A percentile compares a stretch with the other conserved stretches of the same genome.
These are phyloP conservation scores for Hylyphantes graminicola DNA, from an alignment of 1,140 invertebrate genomes.

Conservation along the genomic window DNA sequence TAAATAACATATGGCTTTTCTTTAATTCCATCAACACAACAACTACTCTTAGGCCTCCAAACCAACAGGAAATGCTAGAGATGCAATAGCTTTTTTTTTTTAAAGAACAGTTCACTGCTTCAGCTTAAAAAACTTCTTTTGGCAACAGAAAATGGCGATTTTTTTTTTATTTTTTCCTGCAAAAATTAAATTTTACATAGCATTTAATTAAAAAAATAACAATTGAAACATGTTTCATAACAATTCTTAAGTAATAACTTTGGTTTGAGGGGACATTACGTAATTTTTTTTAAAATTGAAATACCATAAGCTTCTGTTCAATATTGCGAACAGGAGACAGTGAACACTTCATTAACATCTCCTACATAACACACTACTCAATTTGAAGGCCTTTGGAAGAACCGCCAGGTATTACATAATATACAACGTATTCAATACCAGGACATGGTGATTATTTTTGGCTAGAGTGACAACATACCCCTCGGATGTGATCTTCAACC, in stretches of 20 bases:
- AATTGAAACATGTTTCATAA: too few relatives aligned
- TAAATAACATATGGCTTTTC: conserved; percentile 49
- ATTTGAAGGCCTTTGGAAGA: background rate
- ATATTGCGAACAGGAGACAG: too few relatives aligned
- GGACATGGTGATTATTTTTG: conserved; percentile 98
- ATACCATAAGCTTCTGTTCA: too few relatives aligned
- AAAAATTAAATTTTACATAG: too few relatives aligned
- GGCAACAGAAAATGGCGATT: conserved; percentile 54
- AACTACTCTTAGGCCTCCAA: conserved; percentile 44
- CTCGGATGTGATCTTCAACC: conserved; percentile 95
- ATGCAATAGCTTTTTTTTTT: background rate
- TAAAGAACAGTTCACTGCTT: conserved; percentile 40
- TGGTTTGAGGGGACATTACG: too few relatives aligned
- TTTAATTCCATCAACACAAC: conserved; percentile 37
- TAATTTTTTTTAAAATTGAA: too few relatives aligned
- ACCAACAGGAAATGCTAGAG: conserved; percentile 36
- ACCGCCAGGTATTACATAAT: conserved; percentile 71
- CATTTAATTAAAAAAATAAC: too few relatives aligned
- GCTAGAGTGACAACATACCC: conserved; percentile 96
- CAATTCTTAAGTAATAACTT: too few relatives aligned
- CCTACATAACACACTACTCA: too few relatives aligned
- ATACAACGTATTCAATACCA: conserved; percentile 94
- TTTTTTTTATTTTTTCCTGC: conserved; percentile 6
- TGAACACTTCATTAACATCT: too few relatives aligned
- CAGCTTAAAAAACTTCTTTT: conserved; percentile 37